Base-by-base conservation (phyloP, 2,888 invertebrate species). In the Hypselothyrea guttata region DNA sequence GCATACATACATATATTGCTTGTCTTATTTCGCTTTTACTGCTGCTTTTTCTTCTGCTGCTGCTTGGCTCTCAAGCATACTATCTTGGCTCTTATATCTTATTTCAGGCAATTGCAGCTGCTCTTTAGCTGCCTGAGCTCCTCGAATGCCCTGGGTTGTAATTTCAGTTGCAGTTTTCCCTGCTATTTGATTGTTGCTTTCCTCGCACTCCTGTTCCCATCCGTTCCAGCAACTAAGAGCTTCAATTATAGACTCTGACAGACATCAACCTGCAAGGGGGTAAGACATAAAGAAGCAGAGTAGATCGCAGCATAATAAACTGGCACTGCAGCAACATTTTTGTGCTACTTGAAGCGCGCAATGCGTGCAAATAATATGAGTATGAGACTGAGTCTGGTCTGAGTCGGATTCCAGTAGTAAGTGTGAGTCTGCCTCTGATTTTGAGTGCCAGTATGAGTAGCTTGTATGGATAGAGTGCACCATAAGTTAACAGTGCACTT, bases 131-230 rank as follows among this genome's bases (percentile, higher is more conserved):
- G 18, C 56, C 33, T n/a, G n/a, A n/a, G n/a, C n/a, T 54, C 22
- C 49, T 16, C 76, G 13, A 63, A 40, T 48, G 66, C 78, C 77
- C 62, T 56, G 42, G 78, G 84, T 76, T 78, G 81, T 83, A 79
- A 79, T 78, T 83, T 69, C 77, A 78, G 78, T 79, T 79, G 84
- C 73, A 79, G 76, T 72, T 64, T 56, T 60, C 62, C 51, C 55
- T 66, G 71, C 66, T 73, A 66, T 73, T 70, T 79, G 75, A 75
- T 79, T 75, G 81, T 76, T 57, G 75, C 71, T 51, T 63, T 63
- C 53, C 59, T 57, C 55, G 12, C 44, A n/a, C 22, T 8, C 12
- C 28, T 1, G 9, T 28, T 30, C 41, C 4, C 33, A 37, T 48
- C 60, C 51, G 61, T 28, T 51, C 53, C 53, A 47, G 30, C 66